phyloP scores from a whole-genome alignment of 2,113 vertebrate genomes.

The Nestor notabilis region DNA sequence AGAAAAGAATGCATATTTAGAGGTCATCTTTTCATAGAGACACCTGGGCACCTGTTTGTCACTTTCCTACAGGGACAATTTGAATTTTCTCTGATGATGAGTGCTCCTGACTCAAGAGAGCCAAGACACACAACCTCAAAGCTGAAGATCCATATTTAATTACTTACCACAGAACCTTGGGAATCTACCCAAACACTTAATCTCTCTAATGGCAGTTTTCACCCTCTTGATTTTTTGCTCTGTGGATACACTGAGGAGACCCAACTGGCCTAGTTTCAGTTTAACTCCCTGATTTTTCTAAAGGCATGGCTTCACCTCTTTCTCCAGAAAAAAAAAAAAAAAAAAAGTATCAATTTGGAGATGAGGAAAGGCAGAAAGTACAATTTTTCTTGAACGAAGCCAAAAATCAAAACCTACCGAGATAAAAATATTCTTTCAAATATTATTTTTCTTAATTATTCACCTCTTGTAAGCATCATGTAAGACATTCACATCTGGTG shows the following conservation, averaged over 20 bases:
- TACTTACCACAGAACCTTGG: neutral
- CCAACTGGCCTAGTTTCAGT: neutral
- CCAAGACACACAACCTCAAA: neutral
- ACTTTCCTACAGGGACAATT: neutral
- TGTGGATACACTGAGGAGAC: neutral
- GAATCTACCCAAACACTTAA: neutral
- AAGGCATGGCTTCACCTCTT: neutral
- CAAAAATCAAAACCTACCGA: neutral
- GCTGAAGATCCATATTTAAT: slow-evolving; percentile 40
- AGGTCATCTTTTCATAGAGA: neutral
- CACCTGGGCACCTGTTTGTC: neutral
- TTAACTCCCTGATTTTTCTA: neutral
- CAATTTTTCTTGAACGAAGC: neutral
- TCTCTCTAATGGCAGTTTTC: neutral
- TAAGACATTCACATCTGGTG: neutral
- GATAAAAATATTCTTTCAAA: neutral
- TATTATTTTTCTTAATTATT: neutral
- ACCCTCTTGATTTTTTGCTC: neutral
- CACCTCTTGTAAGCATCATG: neutral
- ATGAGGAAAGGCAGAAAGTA: neutral
- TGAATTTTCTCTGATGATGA: slow-evolving; percentile 49
- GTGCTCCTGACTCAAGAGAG: neutral
- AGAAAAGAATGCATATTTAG: slow-evolving; percentile 71
- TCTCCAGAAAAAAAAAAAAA: neutral
- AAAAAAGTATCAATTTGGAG: neutral